Evolutionary conservation across 2,888 invertebrate species (phyloP).

Genomic region (Acanthoscelides obtectus): DNA sequence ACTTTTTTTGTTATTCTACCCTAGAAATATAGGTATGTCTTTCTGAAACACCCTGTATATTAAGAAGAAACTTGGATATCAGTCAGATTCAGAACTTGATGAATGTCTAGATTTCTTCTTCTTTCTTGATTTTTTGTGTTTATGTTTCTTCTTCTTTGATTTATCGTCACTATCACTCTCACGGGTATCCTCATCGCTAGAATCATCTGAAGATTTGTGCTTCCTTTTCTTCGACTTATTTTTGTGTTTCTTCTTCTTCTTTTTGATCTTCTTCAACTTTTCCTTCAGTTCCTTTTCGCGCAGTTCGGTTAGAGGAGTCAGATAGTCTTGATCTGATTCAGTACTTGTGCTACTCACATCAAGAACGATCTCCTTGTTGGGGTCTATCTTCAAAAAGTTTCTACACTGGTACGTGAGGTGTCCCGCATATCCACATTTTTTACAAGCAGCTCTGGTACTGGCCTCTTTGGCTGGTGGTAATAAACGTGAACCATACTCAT

Average conservation of each 20-base stretch:
- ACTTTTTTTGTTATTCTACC: too few species aligned
- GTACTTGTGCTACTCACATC: conserved; percentile 95
- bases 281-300: conserved; percentile 72
- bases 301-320: conserved; percentile 76
- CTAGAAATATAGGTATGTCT: too few species aligned
- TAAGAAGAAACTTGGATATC: background rate
- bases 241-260: conserved; percentile 56
- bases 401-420: conserved; percentile 94
- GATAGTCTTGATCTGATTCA: conserved; percentile 76
- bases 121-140: conserved; percentile 37
- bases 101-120: conserved; percentile 1
- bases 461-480: conserved; percentile 64
- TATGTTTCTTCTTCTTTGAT: conserved; percentile 35
- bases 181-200: conserved; percentile 25
- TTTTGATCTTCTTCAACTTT: conserved; percentile 61
- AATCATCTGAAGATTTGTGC: conserved; percentile 29
- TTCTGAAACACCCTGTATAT: background rate
- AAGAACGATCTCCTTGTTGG: conserved; percentile 85
- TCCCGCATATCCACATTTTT: conserved; percentile 94
- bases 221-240: conserved; percentile 42
- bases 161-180: conserved; percentile 27
- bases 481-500: conserved; percentile 47
- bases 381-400: conserved; percentile 92
- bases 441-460: conserved; percentile 78
- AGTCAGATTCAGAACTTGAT: conserved; percentile 10